Base-by-base conservation (phyloP, 1,140 invertebrate species). In the Bombus polaris region DNA sequence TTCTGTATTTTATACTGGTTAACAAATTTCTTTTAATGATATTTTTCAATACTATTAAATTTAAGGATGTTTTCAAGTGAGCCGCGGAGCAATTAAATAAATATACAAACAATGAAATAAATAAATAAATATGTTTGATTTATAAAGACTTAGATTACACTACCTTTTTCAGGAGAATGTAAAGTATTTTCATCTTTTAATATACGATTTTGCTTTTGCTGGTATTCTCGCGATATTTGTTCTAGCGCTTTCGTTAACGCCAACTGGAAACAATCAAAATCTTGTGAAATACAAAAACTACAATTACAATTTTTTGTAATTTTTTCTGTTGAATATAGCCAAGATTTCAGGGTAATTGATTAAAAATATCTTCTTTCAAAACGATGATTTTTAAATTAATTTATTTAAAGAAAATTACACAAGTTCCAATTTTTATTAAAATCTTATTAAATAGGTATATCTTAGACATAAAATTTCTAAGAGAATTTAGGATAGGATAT, bases 161-260 rank as follows among this genome's bases (percentile, higher is more conserved):
- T 89, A 89, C 84, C 87, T 89, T 62, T 80, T 13, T 80, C 42
- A n/a, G 59, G 47, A 2, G 83, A 71, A 22, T 81, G 62, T 22
- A 59, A 44, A 42, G n/a, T 66, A 78, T 75, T 37, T 53, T 79
- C 78, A n/a, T 62, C n/a, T 80, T 32, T 80, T 44, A 42, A 59
- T 59, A 4, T 12, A 53, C 62, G 68, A 18, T 79, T 79, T 28
- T 68, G 62, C 18, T 65, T 71, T 28, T 32, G 73, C 35, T 77
- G 91, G 87, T 92, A 91, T 81, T 93, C 91, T 37, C 82, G 82
- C 18, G 76, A 83, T 66, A 91, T 91, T 87, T 95, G 89, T 12
- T 95, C 81, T 71, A 95, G 62, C 59, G 93, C 88, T 86, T 92
- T 83, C 75, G 91, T 94, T 53, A 95, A 85, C 18, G 91, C 93